phyloP scores from a whole-genome alignment of 1,140 invertebrate species.

The Vanessa atalanta region DNA sequence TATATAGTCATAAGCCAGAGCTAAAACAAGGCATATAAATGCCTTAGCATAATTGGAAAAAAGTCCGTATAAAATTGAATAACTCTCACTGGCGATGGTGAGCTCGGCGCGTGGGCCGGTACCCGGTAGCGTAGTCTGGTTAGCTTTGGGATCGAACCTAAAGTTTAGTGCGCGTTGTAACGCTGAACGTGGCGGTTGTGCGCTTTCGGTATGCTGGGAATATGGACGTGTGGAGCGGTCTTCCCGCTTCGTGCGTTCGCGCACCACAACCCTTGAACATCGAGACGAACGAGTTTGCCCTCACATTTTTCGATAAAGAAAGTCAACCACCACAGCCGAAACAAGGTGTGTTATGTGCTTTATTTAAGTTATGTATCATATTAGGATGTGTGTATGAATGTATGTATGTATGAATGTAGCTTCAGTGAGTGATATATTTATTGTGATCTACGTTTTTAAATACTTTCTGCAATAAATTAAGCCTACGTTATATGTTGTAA shows the following conservation, averaged over 20 bases:
- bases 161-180: conserved; percentile 49
- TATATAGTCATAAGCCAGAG: neutral
- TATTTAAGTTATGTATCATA: neutral
- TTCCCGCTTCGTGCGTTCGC: conserved; percentile 58
- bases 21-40: neutral
- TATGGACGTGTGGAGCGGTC: conserved; percentile 69
- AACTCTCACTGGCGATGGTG: conserved; percentile 49
- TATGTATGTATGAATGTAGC: no score
- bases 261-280: conserved; percentile 50
- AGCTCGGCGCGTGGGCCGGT: conserved; percentile 46
- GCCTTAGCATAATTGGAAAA: conserved; percentile 29
- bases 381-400: neutral
- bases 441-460: no score
- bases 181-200: conserved; percentile 39
- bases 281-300: conserved; percentile 51
- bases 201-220: conserved; percentile 51
- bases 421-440: no score
- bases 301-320: conserved; percentile 58
- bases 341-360: conserved; percentile 48
- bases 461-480: no score
- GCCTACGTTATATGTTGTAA: no score
- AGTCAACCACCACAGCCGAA: conserved; percentile 44
- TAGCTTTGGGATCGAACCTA: conserved; percentile 15
- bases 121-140: conserved; percentile 27
- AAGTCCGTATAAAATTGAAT: conserved; percentile 39